These are phyloP conservation scores for Lutjanus campechanus DNA, from an alignment of 2,797 vertebrate genomes.

Conservation along the genomic window DNA sequence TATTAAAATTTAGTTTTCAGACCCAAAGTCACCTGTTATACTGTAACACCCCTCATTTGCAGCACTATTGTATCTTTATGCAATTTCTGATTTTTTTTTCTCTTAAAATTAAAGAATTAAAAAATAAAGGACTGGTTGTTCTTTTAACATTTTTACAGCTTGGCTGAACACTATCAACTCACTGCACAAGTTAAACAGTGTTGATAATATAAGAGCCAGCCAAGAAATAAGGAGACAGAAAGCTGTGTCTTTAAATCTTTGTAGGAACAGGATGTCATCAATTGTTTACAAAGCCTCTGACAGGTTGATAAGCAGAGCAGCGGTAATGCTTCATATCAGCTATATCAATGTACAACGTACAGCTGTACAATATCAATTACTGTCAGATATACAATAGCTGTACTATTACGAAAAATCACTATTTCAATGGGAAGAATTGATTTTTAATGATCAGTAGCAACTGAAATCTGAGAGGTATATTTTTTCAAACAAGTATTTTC, in stretches of 20 bases:
- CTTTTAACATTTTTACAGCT: background rate
- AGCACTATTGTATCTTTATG: background rate
- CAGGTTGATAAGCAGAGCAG: conserved; percentile 51
- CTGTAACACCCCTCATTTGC: background rate
- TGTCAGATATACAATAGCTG: background rate
- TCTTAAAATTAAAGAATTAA: background rate
- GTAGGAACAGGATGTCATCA: conserved; percentile 47
- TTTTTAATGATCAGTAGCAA: conserved; percentile 13
- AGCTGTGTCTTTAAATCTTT: conserved; percentile 29
- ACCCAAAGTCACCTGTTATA: background rate
- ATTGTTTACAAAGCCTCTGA: conserved; percentile 40
- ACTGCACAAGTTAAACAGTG: conserved; percentile 10
- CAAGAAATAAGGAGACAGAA: conserved; percentile 23
- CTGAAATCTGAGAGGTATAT: background rate
- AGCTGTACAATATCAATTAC: conserved; percentile 10
- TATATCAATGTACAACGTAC: background rate
- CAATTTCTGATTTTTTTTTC: background rate
- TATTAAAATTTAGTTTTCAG: background rate
- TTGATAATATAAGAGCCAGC: conserved; percentile 20
- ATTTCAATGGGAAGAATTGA: background rate
- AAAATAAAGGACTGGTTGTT: background rate
- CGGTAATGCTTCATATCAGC: conserved; percentile 22
- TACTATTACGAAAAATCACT: background rate
- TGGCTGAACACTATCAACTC: background rate
- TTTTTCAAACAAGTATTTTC: background rate